These are phyloP conservation scores for Scelioninae gen. 2 DNA, from an alignment of 2,888 invertebrate species.

Conservation along the genomic window DNA sequence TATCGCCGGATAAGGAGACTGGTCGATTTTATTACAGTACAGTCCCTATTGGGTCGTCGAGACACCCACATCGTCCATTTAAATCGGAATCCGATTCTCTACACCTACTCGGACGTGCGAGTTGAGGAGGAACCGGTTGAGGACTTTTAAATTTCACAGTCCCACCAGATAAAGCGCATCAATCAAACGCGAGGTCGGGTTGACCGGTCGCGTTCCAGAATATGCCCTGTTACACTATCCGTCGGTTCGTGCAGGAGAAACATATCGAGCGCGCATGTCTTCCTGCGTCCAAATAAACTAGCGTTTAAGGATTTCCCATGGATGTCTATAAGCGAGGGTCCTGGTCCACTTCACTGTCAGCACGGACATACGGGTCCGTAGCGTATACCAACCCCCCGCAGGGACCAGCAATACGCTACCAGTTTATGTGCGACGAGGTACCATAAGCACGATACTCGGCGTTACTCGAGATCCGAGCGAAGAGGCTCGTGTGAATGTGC, in stretches of 20 bases:
- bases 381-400: constrained; percentile 69
- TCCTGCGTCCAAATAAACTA: constrained; percentile 68
- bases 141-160: too few species aligned
- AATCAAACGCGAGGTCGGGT: constrained; percentile 20
- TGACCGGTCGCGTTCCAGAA: not conserved
- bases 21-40: constrained; percentile 70
- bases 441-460: constrained; percentile 69
- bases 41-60: constrained; percentile 70
- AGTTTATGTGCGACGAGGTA: constrained; percentile 65
- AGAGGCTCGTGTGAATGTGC: constrained; percentile 69
- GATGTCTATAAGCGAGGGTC: constrained; percentile 69
- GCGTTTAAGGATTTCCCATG: constrained; percentile 73
- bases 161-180: too few species aligned
- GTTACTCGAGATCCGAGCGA: constrained; percentile 57
- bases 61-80: constrained; percentile 74
- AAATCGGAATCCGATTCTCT: too few species aligned
- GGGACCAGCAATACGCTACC: constrained; percentile 71
- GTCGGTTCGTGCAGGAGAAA: constrained; percentile 10
- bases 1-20: constrained; percentile 66
- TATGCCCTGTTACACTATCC: constrained; percentile 12
- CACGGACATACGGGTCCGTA: constrained; percentile 70
- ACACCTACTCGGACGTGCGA: too few species aligned
- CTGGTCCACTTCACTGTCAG: constrained; percentile 70
- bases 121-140: too few species aligned
- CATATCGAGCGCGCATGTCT: constrained; percentile 19